These are phyloP conservation scores for Poecile atricapillus DNA, from an alignment of 2,113 vertebrate species.

Conservation along the genomic window DNA sequence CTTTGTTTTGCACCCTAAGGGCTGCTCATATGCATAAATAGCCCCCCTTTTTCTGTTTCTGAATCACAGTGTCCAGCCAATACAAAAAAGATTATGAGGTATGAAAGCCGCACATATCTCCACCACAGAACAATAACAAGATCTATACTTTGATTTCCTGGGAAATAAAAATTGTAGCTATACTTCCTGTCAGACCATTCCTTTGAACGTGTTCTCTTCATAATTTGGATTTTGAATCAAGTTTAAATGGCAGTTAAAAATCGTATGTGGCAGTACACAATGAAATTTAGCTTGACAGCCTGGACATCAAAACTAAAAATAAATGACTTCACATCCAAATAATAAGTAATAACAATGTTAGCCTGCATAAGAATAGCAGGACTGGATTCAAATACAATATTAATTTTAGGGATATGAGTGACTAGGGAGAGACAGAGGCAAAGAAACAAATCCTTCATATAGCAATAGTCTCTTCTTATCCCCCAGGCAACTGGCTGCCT, in stretches of 20 bases:
- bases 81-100: conserved; percentile 26
- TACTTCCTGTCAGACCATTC: conserved; percentile 73
- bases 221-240: conserved; percentile 85
- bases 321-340: conserved; percentile 93
- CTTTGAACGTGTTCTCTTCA: conserved; percentile 80
- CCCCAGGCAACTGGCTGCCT: conserved; percentile 92
- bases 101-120: not conserved
- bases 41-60: not conserved
- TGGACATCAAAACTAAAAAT: conserved; percentile 89
- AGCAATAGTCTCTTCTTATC: conserved; percentile 92
- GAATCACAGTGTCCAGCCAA: conserved; percentile 12
- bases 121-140: conserved; percentile 36
- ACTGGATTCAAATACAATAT: conserved; percentile 97
- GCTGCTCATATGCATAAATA: not conserved
- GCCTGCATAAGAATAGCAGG: conserved; percentile 91
- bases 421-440: conserved; percentile 87
- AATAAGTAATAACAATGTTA: conserved; percentile 99
- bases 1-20: conserved; percentile 3
- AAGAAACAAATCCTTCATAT: conserved; percentile 89
- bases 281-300: conserved; percentile 89
- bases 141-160: conserved; percentile 79
- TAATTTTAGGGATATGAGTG: conserved; percentile 97
- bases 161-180: conserved; percentile 77
- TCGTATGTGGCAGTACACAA: conserved; percentile 86
- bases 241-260: conserved; percentile 96